Evolutionary conservation across 2,113 vertebrate genomes (phyloP), one percentile per base, ranked within the genome.

Genomic region (Capra hircus): DNA sequence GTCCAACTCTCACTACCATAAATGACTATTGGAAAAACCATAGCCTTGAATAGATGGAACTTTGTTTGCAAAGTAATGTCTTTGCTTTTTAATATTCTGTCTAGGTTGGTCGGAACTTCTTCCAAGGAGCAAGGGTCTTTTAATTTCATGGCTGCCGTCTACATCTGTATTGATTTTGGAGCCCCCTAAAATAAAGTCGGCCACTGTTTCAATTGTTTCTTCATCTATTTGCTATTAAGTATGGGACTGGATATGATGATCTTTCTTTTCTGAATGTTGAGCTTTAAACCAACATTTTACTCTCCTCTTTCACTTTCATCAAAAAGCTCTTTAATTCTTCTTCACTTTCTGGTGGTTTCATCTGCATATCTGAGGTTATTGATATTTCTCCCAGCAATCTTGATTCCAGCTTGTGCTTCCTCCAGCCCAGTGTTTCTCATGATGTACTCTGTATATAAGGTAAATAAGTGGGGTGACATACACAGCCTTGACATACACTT

Each of bases 101-200:
- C 33, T 67, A 67, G 33, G 3, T 67, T 67, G 33, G 33, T 19
- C 2, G 16, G 16, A 64, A 64, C 33, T 64, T 64, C 33, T 10
- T 67, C 16, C 33, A 67, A n/a, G 64, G 7, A 67, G 64, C 4
- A 67, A 67, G 8, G 2, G 62, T 10, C 16, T 67, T 67, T 36
- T 67, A n/a, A 67, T n/a, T n/a, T 67, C 64, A 36, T 67, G 33
- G 64, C 33, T 67, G 8, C 8, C 4, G 0, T n/a, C 62, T n/a
- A 9, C 8, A 67, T 67, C 17, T 67, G 33, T 4, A 21, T 8
- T 67, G 33, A 67, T 36, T 36, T 36, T 36, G 33, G 33, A 36
- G 9, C 2, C 64, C 7, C 62, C 2, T 1, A 10, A 67, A 36
- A 11, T 67, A 21, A 36, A 67, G 33, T 67, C 0, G 0, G 16